Evolutionary conservation across 2,888 invertebrate species (phyloP).

Genomic region (Timema cristinae): DNA sequence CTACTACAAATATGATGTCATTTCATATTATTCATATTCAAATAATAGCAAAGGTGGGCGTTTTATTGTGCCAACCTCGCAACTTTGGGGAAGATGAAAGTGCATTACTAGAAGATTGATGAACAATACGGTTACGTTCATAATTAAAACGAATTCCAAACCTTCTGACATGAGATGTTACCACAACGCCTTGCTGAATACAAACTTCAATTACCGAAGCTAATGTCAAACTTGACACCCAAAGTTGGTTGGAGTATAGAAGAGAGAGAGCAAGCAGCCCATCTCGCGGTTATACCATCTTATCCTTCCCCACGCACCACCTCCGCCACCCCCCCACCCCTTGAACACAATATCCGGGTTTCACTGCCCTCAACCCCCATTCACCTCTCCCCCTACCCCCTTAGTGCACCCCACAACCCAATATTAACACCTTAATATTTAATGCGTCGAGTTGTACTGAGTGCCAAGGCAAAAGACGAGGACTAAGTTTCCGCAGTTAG

Average conservation of each 20-base stretch:
- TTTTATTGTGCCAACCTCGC: too few species aligned
- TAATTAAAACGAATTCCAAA: too few species aligned
- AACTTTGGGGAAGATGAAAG: too few species aligned
- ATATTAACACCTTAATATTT: constrained; percentile 33
- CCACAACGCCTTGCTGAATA: background rate
- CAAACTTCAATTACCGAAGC: constrained; percentile 17
- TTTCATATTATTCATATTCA: too few species aligned
- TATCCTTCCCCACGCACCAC: background rate
- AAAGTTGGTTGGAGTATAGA: background rate
- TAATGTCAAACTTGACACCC: constrained; percentile 17
- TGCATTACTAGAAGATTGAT: too few species aligned
- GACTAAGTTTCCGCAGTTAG: constrained; percentile 1
- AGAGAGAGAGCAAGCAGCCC: constrained; percentile 6
- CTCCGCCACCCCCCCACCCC: background rate
- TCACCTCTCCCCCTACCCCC: background rate
- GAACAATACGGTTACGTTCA: too few species aligned
- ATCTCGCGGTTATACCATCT: constrained; percentile 19
- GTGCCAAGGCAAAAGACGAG: constrained; percentile 17
- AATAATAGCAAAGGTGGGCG: too few species aligned
- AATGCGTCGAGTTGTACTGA: constrained; percentile 24
- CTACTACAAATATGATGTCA: too few species aligned
- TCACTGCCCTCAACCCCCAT: constrained; percentile 3
- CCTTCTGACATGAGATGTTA: too few species aligned
- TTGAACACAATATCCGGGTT: background rate
- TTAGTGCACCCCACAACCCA: constrained; percentile 24